Conservation (phyloP, 2,888 invertebrate species). For the Scotopteryx bipunctaria region DNA sequence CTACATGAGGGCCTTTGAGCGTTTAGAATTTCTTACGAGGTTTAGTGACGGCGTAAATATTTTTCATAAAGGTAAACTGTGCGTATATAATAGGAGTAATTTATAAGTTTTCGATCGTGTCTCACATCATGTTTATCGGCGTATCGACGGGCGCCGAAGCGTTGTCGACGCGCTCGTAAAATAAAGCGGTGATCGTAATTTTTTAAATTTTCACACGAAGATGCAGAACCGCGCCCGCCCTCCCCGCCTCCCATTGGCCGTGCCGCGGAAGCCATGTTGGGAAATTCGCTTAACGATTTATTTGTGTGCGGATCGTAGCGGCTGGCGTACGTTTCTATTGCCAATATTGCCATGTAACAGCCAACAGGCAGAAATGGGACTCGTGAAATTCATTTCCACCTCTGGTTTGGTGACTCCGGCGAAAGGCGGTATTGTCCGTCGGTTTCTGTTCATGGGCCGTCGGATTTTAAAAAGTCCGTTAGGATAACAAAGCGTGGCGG, state of each 20-base stretch:
- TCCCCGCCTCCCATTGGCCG: slow-evolving; percentile 57
- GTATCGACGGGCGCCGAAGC: slow-evolving; percentile 42
- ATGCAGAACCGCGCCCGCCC: slow-evolving; percentile 52
- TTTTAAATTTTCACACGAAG: slow-evolving; percentile 69
- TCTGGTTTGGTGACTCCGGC: slow-evolving; percentile 40
- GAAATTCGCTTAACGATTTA: slow-evolving; percentile 75
- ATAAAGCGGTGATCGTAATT: slow-evolving; percentile 58
- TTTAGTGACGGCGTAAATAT: slow-evolving; percentile 25
- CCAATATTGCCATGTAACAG: slow-evolving; percentile 54
- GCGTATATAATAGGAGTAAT: slow-evolving; percentile 40
- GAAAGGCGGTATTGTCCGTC: slow-evolving; percentile 58
- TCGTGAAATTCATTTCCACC: slow-evolving; percentile 53
- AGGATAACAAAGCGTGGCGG: slow-evolving; percentile 77
- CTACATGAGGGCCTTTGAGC: slow-evolving; percentile 30
- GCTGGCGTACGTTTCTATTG: slow-evolving; percentile 51
- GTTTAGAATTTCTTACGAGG: slow-evolving; percentile 26
- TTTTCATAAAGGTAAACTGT: slow-evolving; percentile 27
- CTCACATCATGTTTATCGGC: slow-evolving; percentile 47
- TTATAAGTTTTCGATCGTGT: slow-evolving; percentile 48
- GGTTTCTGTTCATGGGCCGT: slow-evolving; percentile 55
- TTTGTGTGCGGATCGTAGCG: slow-evolving; percentile 65
- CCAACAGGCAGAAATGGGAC: slow-evolving; percentile 50
- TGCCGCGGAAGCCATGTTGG: slow-evolving; percentile 75
- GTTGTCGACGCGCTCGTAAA: slow-evolving; percentile 58
- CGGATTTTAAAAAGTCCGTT: slow-evolving; percentile 73